These are phyloP conservation scores for Agraylea sexmaculata DNA, from an alignment of 1,140 invertebrate species.

Conservation along the genomic window DNA sequence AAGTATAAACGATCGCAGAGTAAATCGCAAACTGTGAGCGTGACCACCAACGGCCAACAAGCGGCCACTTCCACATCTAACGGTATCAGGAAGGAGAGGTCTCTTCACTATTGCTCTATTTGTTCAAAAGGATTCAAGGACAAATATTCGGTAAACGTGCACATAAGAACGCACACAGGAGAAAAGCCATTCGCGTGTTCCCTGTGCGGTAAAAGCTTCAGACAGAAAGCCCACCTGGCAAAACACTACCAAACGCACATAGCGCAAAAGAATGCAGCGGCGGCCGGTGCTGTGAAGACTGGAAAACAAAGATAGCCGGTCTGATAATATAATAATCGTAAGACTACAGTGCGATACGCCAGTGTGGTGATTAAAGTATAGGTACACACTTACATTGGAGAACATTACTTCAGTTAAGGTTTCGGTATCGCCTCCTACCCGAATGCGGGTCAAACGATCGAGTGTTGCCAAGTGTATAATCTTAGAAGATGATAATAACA, in stretches of 20 bases:
- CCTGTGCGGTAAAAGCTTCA: conserved; percentile 79
- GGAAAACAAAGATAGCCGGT: conserved; percentile 39
- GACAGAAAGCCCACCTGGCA: conserved; percentile 93
- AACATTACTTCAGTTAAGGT: no score
- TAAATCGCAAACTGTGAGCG: conserved; percentile 30
- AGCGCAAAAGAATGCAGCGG: conserved; percentile 54
- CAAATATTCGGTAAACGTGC: conserved; percentile 86
- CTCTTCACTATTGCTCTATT: conserved; percentile 80
- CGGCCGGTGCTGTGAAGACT: conserved; percentile 35
- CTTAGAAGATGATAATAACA: no score
- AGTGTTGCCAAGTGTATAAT: no score
- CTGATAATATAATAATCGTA: no score
- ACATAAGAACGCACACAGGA: conserved; percentile 81
- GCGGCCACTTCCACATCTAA: conserved; percentile 43
- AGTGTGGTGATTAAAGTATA: no score
- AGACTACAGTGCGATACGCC: no score
- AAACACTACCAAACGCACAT: conserved; percentile 96
- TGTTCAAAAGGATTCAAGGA: conserved; percentile 90
- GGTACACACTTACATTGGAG: no score
- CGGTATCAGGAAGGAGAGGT: conserved; percentile 64
- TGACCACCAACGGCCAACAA: conserved; percentile 29
- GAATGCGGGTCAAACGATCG: no score
- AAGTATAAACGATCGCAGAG: conserved; percentile 39
- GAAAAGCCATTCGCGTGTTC: conserved; percentile 85
- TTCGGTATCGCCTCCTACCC: no score